phyloP scores from a whole-genome alignment of 2,797 vertebrate genomes.

The Gallirallus australis region DNA sequence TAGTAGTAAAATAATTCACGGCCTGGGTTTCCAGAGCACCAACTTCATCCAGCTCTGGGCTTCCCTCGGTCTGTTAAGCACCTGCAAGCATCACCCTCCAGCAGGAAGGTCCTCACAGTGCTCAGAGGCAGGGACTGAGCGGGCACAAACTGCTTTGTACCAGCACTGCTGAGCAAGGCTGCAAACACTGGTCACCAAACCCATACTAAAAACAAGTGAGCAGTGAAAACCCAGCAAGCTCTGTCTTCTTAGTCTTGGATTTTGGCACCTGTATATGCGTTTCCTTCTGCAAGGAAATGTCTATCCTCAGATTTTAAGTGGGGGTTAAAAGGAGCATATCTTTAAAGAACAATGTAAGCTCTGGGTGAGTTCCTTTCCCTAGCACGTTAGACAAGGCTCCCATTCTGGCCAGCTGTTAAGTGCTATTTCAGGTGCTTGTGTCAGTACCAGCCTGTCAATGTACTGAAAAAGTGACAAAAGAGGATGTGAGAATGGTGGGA shows the following conservation, averaged over 20 bases:
- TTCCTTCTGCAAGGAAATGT: not conserved
- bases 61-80: not conserved
- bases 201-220: not conserved
- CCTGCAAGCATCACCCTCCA: not conserved
- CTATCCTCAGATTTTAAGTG: not conserved
- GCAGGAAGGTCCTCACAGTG: too few species aligned
- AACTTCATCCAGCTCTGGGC: not conserved
- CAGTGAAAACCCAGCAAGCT: not conserved
- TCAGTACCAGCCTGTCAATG: not conserved
- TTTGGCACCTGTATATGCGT: accelerated
- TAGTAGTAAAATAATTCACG: not conserved
- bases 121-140: too few species aligned
- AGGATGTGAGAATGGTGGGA: not conserved
- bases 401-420: not conserved
- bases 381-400: not conserved
- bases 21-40: not conserved
- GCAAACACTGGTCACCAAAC: accelerated
- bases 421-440: not conserved
- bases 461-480: not conserved
- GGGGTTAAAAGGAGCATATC: not conserved
- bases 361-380: not conserved
- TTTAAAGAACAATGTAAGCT: not conserved
- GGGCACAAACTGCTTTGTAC: not conserved
- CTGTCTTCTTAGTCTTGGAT: not conserved
- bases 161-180: accelerated